Evolutionary conservation across 2,888 invertebrate genomes (phyloP).

Genomic region (Melipona bicolor): DNA sequence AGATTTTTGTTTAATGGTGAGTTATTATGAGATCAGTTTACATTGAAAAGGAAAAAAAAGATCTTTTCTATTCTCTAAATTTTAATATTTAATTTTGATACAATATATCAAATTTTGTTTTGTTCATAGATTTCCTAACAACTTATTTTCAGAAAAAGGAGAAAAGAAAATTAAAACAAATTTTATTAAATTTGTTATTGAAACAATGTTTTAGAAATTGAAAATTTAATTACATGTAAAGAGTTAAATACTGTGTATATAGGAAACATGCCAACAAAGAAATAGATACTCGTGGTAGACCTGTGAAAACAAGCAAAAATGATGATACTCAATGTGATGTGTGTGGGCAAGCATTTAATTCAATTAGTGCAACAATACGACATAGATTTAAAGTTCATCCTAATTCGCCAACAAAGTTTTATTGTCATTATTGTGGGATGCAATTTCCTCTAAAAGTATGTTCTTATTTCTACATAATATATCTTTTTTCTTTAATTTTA

Average conservation of each 20-base stretch:
- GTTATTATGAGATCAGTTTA: neutral
- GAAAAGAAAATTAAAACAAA: neutral
- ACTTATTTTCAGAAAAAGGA: neutral
- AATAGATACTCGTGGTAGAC: conserved; percentile 85
- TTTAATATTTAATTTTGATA: neutral
- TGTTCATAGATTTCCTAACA: neutral
- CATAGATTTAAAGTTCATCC: conserved; percentile 89
- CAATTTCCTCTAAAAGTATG: conserved; percentile 88
- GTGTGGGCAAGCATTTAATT: conserved; percentile 86
- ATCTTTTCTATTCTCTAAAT: neutral
- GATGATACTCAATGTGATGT: conserved; percentile 86
- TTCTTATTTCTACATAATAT: conserved; percentile 10
- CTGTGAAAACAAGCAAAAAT: conserved; percentile 75
- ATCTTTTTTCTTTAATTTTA: conserved; percentile 6
- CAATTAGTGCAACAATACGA: conserved; percentile 88
- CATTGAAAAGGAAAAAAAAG: neutral
- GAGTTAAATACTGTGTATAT: conserved; percentile 49
- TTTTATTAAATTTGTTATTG: conserved; percentile 9
- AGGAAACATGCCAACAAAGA: conserved; percentile 88
- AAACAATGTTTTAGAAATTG: conserved; percentile 15
- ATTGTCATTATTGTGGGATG: conserved; percentile 89
- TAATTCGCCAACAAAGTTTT: conserved; percentile 87
- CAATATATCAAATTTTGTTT: neutral
- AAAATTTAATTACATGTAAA: conserved; percentile 33
- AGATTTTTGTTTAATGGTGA: neutral